A percentile compares a stretch with the other conserved stretches of the same genome.
phyloP scores from a whole-genome alignment of 2,888 invertebrate genomes.

The Noctua janthe region DNA sequence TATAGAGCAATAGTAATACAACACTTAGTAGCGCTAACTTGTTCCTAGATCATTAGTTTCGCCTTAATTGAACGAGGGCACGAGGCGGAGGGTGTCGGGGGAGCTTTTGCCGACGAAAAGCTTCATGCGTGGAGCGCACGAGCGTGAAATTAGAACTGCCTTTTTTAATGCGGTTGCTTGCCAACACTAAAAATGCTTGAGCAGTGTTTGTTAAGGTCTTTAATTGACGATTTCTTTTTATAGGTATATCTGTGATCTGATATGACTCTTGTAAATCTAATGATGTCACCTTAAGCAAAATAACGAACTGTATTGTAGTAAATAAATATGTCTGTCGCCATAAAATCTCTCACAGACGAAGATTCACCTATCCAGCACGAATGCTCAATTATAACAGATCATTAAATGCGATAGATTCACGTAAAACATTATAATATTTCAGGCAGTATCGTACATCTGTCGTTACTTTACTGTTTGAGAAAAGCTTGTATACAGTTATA shows the following conservation, averaged over 20 bases:
- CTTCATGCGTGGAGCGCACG: constrained; percentile 63
- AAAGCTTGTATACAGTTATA: constrained; percentile 58
- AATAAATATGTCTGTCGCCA: constrained; percentile 2
- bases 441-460: constrained; percentile 59
- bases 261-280: background rate
- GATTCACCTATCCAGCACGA: background rate
- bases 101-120: constrained; percentile 68
- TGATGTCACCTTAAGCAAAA: background rate
- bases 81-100: constrained; percentile 64
- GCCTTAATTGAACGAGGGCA: constrained; percentile 72
- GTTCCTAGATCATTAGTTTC: constrained; percentile 71
- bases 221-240: background rate
- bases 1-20: constrained; percentile 54
- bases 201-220: background rate
- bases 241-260: background rate
- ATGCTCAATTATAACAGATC: constrained; percentile 1
- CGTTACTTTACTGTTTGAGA: constrained; percentile 60
- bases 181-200: constrained; percentile 24
- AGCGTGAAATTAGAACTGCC: constrained; percentile 70
- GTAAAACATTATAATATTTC: constrained; percentile 24
- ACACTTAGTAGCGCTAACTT: constrained; percentile 64
- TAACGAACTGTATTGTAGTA: background rate
- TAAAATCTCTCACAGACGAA: background rate
- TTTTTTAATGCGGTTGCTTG: constrained; percentile 54
- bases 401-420: constrained; percentile 23